Conservation (phyloP, 2,888 invertebrate genomes). For the Tholera decimalis region DNA sequence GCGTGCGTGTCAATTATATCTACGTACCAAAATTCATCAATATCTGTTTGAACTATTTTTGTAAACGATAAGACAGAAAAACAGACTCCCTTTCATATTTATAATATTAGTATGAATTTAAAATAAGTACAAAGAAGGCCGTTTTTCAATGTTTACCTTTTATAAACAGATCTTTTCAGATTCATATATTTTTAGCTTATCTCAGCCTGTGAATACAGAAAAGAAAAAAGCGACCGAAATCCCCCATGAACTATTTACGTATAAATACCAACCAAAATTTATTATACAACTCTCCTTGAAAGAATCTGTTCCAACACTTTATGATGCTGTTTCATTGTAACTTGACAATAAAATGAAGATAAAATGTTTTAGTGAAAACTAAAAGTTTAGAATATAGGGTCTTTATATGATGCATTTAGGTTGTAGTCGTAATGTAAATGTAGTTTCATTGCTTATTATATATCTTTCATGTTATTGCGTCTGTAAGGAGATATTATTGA, state of each 20-base stretch:
- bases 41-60: no score
- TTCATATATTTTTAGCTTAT: neutral
- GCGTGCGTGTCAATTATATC: no score
- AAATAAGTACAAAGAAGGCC: neutral
- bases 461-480: neutral
- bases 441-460: neutral
- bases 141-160: neutral
- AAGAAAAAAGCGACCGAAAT: constrained; percentile 24
- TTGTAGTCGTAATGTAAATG: neutral
- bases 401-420: constrained; percentile 7
- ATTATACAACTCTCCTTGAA: constrained; percentile 28
- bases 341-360: constrained; percentile 33
- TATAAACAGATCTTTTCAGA: neutral
- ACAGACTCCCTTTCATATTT: no score
- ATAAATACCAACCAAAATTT: constrained; percentile 50
- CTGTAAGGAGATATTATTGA: neutral
- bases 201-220: constrained; percentile 25
- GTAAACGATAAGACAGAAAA: no score
- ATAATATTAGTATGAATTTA: neutral
- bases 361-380: constrained; percentile 24
- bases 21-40: no score
- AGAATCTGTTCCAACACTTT: constrained; percentile 34
- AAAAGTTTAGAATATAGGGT: constrained; percentile 8
- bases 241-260: constrained; percentile 45
- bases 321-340: constrained; percentile 34